Percentiles rank a stretch among this genome's conserved stretches.
These are phyloP conservation scores for Cheilosia vernalis DNA, from an alignment of 2,888 invertebrate species.

Conservation along the genomic window DNA sequence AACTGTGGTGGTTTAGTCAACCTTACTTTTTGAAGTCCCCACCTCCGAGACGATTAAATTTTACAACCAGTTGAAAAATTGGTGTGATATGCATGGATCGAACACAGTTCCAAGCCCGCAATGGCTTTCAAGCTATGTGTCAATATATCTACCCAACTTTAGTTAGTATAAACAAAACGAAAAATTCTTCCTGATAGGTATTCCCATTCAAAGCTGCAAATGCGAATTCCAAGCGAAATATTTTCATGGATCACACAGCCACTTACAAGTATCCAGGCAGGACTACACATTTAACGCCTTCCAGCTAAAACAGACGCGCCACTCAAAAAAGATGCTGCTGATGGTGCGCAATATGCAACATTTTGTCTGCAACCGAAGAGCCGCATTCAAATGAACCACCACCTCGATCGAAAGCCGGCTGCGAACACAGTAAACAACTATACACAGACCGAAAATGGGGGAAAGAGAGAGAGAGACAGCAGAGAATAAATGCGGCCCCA, in stretches of 20 bases:
- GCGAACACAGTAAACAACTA: background rate
- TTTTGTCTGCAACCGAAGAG: slow-evolving; percentile 46
- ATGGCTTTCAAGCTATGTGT: background rate
- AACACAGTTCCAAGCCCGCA: no score
- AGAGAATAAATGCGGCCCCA: slow-evolving; percentile 65
- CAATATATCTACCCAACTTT: background rate
- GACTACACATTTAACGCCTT: slow-evolving; percentile 73
- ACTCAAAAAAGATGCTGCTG: slow-evolving; percentile 68
- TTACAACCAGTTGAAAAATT: no score
- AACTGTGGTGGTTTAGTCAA: no score
- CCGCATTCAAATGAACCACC: slow-evolving; percentile 61
- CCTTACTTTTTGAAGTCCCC: no score
- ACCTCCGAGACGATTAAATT: no score
- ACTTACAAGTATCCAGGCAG: slow-evolving; percentile 72
- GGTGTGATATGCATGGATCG: no score
- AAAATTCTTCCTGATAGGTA: background rate
- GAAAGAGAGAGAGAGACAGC: slow-evolving; percentile 1
- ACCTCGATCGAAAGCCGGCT: slow-evolving; percentile 35
- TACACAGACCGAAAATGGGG: slow-evolving; percentile 2
- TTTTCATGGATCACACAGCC: slow-evolving; percentile 69
- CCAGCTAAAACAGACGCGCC: slow-evolving; percentile 73
- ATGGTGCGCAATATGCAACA: slow-evolving; percentile 67
- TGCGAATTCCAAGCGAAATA: slow-evolving; percentile 46
- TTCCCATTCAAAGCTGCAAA: background rate
- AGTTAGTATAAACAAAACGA: background rate